Evolutionary conservation across 1,140 invertebrate species (phyloP), one percentile per base, ranked within the genome.

Genomic region (Eubasilissa regina): DNA sequence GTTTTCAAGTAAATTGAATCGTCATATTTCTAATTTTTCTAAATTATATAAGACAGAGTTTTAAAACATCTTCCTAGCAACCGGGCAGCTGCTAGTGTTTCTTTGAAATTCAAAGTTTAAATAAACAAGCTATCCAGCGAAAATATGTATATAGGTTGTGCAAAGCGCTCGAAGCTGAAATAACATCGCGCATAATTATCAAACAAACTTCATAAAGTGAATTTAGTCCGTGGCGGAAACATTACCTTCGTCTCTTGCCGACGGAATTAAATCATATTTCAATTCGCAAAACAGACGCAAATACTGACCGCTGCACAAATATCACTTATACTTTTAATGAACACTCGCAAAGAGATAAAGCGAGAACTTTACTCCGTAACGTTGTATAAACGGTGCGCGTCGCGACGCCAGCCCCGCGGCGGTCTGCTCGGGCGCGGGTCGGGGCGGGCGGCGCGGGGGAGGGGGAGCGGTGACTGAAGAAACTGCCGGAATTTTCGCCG

Each of bases 281-380:
- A 74, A n/a, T 58, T 74, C 25, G 43, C 56, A 17, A 74, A 74
- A 19, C 21, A 6, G 19, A 11, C 43, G 43, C 8, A 68, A 45
- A 56, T 74, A 15, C 25, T 74, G 70, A 74, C 74, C 74, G 15
- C 74, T 19, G 74, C 74, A 48, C 9, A 48, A 75, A 75, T 75
- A 48, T 15, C 56, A 62, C 74, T 75, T 35, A 62, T 75, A 75
- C 56, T 75, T 60, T 75, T 75, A 62, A 75, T 75, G 74, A 75
- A 75, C 74, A 75, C 74, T 62, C 74, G 12, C 35, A 75, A 43
- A 62, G 56, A 75, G 43, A 75, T 75, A 75, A 62, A 75, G 21
- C 13, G 43, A 21, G 45, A 75, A 62, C 35, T 75, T 48, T 62
- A 12, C 8, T 12, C 53, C n/a, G 51, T 74, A 56, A 74, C 44